These are phyloP conservation scores for Uropsilus gracilis DNA, from an alignment of 2,113 vertebrate species.

Conservation along the genomic window DNA sequence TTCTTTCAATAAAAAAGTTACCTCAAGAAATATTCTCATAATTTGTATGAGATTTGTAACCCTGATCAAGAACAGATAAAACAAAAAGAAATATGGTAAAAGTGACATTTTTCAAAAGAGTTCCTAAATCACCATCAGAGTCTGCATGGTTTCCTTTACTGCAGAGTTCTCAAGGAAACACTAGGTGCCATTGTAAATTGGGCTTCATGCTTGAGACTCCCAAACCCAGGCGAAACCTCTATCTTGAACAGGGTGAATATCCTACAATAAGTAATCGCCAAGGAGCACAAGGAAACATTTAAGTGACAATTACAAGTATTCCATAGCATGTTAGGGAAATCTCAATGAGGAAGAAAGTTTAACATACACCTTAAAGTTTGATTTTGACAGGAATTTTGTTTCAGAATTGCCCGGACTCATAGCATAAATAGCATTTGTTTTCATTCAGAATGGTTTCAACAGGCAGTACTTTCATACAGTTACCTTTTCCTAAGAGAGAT, in stretches of 20 bases:
- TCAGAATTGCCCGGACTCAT: not conserved
- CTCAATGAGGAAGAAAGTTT: not conserved
- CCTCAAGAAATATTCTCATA: not conserved
- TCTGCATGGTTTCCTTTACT: too few species aligned
- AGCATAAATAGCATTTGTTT: not conserved
- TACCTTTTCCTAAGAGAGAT: not conserved
- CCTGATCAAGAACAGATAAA: not conserved
- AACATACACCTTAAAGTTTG: not conserved
- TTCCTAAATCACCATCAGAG: not conserved
- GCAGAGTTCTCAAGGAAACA: not conserved
- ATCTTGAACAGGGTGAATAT: not conserved
- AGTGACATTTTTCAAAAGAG: not conserved
- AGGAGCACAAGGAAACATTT: not conserved
- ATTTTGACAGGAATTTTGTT: conserved; percentile 10
- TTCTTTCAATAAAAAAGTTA: not conserved
- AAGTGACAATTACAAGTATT: not conserved
- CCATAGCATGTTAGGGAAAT: not conserved
- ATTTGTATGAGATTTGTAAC: not conserved
- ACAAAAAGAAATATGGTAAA: not conserved
- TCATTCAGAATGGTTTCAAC: conserved; percentile 6
- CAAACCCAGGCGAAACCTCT: not conserved
- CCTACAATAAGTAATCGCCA: not conserved
- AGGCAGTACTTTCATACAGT: not conserved
- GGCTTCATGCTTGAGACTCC: not conserved
- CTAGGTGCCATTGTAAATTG: not conserved